Percentiles rank a stretch among this genome's conserved stretches.
Conservation (phyloP, 2,797 vertebrate genomes). For the Enteromius trimaculatus region DNA sequence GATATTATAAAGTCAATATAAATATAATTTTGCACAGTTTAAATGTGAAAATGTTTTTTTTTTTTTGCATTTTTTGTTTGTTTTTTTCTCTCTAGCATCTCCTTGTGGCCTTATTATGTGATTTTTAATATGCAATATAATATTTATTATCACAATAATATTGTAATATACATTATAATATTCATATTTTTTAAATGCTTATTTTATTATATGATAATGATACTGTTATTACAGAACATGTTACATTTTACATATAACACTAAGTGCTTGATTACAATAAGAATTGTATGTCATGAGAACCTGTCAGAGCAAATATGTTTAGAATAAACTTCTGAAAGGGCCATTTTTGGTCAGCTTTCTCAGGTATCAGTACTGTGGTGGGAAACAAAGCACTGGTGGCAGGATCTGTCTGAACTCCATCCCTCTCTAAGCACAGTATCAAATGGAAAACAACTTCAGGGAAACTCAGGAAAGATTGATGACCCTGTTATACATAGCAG, state of each 20-base stretch:
- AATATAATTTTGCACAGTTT: too few species aligned
- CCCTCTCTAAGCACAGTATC: background rate
- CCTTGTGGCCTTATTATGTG: background rate
- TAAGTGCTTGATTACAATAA: background rate
- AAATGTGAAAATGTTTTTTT: too few species aligned
- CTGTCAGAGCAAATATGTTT: background rate
- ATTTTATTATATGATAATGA: background rate
- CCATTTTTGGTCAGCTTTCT: background rate
- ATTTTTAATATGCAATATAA: background rate
- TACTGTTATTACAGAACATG: background rate
- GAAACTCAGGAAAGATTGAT: conserved; percentile 30
- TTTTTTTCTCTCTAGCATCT: too few species aligned
- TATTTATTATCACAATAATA: too few species aligned
- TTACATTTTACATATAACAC: too few species aligned
- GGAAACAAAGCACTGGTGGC: conserved; percentile 1
- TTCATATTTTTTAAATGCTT: background rate
- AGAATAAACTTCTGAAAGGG: background rate
- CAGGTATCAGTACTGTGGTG: background rate
- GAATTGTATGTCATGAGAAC: background rate
- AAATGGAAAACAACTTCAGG: background rate
- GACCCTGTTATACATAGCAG: conserved; percentile 12
- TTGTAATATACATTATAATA: background rate
- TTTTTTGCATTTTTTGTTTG: too few species aligned
- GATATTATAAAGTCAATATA: too few species aligned
- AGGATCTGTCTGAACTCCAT: background rate